phyloP scores from a whole-genome alignment of 2,888 invertebrate genomes.

The Peribatodes rhomboidaria region DNA sequence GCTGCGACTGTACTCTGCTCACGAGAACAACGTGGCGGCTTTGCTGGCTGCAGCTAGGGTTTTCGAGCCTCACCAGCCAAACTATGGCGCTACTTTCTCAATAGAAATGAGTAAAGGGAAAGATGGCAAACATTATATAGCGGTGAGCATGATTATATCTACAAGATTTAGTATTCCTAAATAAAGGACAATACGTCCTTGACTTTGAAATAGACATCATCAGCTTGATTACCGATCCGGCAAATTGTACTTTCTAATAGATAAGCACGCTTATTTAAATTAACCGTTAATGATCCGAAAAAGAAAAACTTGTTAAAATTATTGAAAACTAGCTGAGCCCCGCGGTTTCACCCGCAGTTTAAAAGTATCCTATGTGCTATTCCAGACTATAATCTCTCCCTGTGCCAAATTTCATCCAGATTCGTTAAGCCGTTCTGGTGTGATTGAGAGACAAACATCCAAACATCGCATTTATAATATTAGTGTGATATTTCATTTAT shows the following conservation, averaged over 20 bases:
- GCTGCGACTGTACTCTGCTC: conserved; percentile 85
- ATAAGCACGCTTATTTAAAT: not conserved
- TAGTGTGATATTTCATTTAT: too few species aligned
- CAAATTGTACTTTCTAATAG: conserved; percentile 24
- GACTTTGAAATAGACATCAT: conserved; percentile 17
- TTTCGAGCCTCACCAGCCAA: conserved; percentile 86
- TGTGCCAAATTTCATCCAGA: too few species aligned
- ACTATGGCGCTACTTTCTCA: conserved; percentile 84
- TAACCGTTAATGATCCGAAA: not conserved
- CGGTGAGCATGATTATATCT: conserved; percentile 63
- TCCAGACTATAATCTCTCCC: too few species aligned
- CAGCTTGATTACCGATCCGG: conserved; percentile 25
- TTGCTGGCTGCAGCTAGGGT: conserved; percentile 85
- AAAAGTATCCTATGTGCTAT: too few species aligned
- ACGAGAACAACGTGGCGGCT: conserved; percentile 88
- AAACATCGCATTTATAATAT: too few species aligned
- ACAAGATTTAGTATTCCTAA: not conserved
- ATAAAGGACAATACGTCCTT: not conserved
- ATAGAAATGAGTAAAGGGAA: conserved; percentile 80
- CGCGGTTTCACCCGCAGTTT: too few species aligned
- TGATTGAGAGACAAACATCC: too few species aligned
- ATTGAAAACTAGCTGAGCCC: too few species aligned
- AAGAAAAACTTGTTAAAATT: not conserved
- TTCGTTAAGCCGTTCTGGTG: too few species aligned
- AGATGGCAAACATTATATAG: conserved; percentile 72